phyloP scores from a whole-genome alignment of 1,140 invertebrate genomes.

The Sycobia sp. region DNA sequence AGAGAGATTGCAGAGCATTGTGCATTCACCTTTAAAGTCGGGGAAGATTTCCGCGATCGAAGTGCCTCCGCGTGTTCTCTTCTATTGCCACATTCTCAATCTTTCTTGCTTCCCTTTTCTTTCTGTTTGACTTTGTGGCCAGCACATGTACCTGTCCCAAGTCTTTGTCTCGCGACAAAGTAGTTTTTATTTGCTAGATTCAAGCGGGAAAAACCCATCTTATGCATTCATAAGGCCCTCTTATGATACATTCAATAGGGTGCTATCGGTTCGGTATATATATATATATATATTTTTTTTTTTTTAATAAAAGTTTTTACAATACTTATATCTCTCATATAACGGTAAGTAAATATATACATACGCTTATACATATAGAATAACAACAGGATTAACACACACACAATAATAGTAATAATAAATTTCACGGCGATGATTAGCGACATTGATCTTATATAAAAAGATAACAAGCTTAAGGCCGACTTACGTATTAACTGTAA shows the following conservation, averaged over 20 bases:
- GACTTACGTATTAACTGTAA: conserved; percentile 52
- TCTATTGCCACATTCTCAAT: conserved; percentile 28
- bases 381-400: conserved; percentile 52
- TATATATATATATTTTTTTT: neutral
- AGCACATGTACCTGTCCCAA: conserved; percentile 54
- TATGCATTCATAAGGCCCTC: conserved; percentile 9
- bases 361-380: conserved; percentile 58
- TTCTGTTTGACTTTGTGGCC: conserved; percentile 41
- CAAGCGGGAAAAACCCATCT: neutral
- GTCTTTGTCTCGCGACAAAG: conserved; percentile 55
- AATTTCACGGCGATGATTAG: conserved; percentile 16
- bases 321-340: conserved; percentile 56
- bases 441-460: conserved; percentile 44
- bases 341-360: conserved; percentile 52
- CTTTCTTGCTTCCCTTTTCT: conserved; percentile 50
- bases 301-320: conserved; percentile 56
- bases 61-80: conserved; percentile 50
- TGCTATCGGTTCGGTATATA: conserved; percentile 10
- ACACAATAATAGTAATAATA: conserved; percentile 30
- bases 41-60: conserved; percentile 55
- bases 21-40: conserved; percentile 62
- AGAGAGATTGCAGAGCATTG: conserved; percentile 63
- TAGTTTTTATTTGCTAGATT: conserved; percentile 15
- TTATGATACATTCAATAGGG: conserved; percentile 45
- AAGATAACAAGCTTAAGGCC: conserved; percentile 52